A percentile compares a stretch with the other conserved stretches of the same genome.
Conservation (phyloP, 2,113 vertebrate genomes). For the Rhabdomys dilectus region DNA sequence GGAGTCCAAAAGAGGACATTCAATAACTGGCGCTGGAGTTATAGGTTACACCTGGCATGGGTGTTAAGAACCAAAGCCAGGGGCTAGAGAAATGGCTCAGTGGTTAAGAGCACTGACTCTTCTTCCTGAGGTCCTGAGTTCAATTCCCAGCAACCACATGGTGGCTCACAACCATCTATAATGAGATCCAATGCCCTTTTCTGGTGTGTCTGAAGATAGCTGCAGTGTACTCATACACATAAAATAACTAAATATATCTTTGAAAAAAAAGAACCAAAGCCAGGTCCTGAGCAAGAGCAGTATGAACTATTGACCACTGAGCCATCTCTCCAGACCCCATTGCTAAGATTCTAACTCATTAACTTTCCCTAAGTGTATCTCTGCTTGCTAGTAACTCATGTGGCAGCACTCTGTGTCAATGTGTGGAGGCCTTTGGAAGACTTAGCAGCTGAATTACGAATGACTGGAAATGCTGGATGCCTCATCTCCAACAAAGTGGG, state of each 20-base stretch:
- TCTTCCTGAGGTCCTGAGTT: too few species aligned
- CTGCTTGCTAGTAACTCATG: neutral
- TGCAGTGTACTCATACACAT: too few species aligned
- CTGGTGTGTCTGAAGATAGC: too few species aligned
- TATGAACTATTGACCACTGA: neutral
- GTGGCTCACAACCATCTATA: too few species aligned
- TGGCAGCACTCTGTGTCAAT: neutral
- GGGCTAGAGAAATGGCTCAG: too few species aligned
- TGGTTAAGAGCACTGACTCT: too few species aligned
- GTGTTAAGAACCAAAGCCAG: neutral
- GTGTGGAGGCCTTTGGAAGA: neutral
- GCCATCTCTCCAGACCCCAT: neutral
- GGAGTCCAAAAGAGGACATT: neutral
- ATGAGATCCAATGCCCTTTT: too few species aligned
- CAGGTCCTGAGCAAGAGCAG: neutral
- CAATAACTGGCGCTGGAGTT: too few species aligned
- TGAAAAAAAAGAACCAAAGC: neutral
- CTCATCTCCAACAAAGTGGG: neutral
- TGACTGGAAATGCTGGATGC: neutral
- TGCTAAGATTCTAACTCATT: slow-evolving; percentile 28
- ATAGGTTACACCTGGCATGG: neutral
- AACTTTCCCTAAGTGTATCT: neutral
- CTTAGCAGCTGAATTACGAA: neutral
- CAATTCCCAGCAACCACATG: too few species aligned
- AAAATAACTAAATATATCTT: too few species aligned